Conservation (phyloP, 1,140 invertebrate genomes). For the Thaumetopoea pityocampa region DNA sequence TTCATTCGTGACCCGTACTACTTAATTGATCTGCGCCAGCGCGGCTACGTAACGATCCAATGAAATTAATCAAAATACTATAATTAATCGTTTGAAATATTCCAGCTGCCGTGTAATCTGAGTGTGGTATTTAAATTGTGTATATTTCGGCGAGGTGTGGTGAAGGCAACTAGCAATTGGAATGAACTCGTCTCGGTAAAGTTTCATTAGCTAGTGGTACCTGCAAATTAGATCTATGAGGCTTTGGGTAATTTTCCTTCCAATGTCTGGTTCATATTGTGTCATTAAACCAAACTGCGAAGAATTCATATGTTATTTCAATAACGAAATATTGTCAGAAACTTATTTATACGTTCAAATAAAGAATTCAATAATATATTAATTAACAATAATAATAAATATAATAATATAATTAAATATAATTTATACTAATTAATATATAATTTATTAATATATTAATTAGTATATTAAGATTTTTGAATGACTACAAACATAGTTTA, state of each 20-base stretch:
- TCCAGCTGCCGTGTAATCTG: conserved; percentile 9
- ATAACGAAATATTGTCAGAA: neutral
- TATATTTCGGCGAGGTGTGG: conserved; percentile 47
- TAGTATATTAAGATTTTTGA: too few species aligned
- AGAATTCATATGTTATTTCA: conserved; percentile 36
- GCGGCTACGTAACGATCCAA: neutral
- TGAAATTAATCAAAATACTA: neutral
- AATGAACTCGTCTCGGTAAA: conserved; percentile 37
- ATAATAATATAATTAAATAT: neutral
- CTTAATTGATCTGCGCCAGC: too few species aligned
- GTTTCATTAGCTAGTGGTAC: conserved; percentile 76
- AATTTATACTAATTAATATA: conserved; percentile 1
- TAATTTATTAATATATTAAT: neutral
- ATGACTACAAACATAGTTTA: too few species aligned
- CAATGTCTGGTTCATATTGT: conserved; percentile 89
- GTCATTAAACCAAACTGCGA: conserved; percentile 91
- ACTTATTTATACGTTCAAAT: neutral
- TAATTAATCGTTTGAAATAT: neutral
- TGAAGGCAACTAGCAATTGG: conserved; percentile 59
- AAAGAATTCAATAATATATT: neutral
- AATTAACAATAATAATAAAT: conserved; percentile 1
- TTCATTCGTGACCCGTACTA: too few species aligned
- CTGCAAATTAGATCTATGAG: conserved; percentile 94
- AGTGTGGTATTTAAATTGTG: conserved; percentile 24
- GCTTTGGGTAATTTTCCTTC: conserved; percentile 90